phyloP scores from a whole-genome alignment of 2,888 invertebrate species.

The Platycheirus rosarum region DNA sequence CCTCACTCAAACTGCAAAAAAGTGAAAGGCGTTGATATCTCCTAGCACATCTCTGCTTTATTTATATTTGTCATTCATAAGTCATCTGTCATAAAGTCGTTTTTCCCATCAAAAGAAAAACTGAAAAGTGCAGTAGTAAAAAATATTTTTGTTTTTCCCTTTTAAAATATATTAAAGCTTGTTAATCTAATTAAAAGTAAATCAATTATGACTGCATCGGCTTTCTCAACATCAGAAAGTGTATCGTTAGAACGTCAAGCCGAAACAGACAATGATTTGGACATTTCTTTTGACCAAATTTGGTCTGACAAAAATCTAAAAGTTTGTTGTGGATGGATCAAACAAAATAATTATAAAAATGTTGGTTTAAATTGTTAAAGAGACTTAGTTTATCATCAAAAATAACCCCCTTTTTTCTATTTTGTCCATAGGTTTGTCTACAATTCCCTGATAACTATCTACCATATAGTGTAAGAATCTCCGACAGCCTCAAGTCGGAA shows the following conservation, averaged over 20 bases:
- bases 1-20: too few relatives aligned
- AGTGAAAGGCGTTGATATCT: neutral
- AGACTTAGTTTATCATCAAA: slow-evolving; percentile 11
- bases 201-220: slow-evolving; percentile 76
- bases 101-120: too few relatives aligned
- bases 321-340: slow-evolving; percentile 86
- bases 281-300: slow-evolving; percentile 77
- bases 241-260: slow-evolving; percentile 78
- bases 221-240: slow-evolving; percentile 80
- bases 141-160: neutral
- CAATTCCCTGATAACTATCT: slow-evolving; percentile 95
- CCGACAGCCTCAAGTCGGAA: slow-evolving; percentile 83
- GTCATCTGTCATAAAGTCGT: slow-evolving; percentile 2
- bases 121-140: neutral
- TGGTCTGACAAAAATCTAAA: slow-evolving; percentile 80
- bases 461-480: slow-evolving; percentile 87
- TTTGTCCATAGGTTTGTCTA: slow-evolving; percentile 86
- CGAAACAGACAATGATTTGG: slow-evolving; percentile 75
- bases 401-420: neutral
- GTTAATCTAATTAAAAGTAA: slow-evolving; percentile 14
- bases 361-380: slow-evolving; percentile 81
- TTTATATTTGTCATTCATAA: neutral
- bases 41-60: neutral
- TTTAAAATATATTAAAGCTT: neutral
- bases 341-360: slow-evolving; percentile 85